phyloP scores from a whole-genome alignment of 2,797 vertebrate species.

The Falco columbarius region DNA sequence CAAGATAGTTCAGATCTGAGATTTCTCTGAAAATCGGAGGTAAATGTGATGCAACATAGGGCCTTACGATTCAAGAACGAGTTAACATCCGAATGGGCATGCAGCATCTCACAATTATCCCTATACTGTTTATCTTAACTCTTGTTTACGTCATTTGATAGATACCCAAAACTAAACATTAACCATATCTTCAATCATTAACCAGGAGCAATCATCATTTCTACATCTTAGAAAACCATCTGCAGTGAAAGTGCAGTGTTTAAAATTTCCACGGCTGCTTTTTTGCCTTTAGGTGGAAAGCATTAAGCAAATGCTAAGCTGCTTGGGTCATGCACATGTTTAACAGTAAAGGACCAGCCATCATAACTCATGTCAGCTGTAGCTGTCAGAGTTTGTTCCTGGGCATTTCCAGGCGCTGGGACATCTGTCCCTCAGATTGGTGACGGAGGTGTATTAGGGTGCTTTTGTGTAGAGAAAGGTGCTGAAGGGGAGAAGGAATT shows the following conservation, averaged over 20 bases:
- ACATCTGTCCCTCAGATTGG: background rate
- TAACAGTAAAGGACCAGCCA: background rate
- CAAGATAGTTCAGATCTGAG: background rate
- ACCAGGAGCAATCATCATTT: conserved; percentile 21
- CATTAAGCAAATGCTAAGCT: background rate
- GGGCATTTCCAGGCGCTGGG: background rate
- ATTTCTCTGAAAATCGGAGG: background rate
- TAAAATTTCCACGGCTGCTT: conserved; percentile 35
- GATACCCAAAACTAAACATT: conserved; percentile 59
- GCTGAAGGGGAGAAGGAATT: background rate
- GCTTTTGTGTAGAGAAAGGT: background rate
- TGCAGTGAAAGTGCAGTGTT: conserved; percentile 43
- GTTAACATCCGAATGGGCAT: background rate
- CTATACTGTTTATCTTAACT: conserved; percentile 22
- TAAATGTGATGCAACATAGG: background rate
- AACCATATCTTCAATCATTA: conserved; percentile 66
- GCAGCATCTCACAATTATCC: conserved; percentile 15
- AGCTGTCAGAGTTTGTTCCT: background rate
- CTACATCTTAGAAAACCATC: conserved; percentile 1
- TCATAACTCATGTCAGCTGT: background rate
- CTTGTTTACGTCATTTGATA: conserved; percentile 17
- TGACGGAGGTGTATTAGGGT: background rate
- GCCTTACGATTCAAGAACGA: background rate
- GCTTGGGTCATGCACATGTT: background rate
- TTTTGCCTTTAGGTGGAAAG: background rate